phyloP scores from a whole-genome alignment of 2,113 vertebrate genomes.

The Narcine bancroftii region DNA sequence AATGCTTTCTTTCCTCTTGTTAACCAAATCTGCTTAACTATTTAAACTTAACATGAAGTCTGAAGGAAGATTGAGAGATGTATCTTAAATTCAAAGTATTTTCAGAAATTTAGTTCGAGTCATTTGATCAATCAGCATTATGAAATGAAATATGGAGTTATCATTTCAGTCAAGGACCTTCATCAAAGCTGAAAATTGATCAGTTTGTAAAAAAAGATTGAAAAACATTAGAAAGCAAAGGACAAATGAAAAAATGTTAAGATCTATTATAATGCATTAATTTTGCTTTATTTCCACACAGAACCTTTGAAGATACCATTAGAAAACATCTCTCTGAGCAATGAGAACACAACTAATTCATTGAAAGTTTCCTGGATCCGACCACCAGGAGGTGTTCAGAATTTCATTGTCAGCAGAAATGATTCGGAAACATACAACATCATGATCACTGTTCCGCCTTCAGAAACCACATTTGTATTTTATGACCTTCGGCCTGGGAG shows the following conservation, averaged over 20 bases:
- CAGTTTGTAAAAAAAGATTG: no score
- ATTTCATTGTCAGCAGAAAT: neutral
- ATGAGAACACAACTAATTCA: neutral
- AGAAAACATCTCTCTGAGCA: neutral
- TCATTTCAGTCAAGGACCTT: no score
- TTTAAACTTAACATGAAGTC: neutral
- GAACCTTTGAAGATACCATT: conserved; percentile 20
- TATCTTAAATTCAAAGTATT: neutral
- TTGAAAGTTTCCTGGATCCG: neutral
- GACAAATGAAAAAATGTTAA: no score
- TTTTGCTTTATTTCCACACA: neutral
- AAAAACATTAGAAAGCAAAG: no score
- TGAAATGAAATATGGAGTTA: no score
- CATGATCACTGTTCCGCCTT: neutral
- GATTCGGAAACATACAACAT: neutral
- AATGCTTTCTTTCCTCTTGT: neutral
- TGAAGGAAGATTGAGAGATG: neutral
- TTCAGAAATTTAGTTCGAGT: no score
- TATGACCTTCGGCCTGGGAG: neutral
- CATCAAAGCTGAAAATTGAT: no score
- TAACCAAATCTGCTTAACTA: neutral
- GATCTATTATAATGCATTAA: neutral
- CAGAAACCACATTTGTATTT: neutral
- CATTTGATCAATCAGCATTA: no score
- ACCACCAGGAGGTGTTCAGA: neutral